phyloP scores from a whole-genome alignment of 1,140 invertebrate species.

The Saccostrea glomerata region DNA sequence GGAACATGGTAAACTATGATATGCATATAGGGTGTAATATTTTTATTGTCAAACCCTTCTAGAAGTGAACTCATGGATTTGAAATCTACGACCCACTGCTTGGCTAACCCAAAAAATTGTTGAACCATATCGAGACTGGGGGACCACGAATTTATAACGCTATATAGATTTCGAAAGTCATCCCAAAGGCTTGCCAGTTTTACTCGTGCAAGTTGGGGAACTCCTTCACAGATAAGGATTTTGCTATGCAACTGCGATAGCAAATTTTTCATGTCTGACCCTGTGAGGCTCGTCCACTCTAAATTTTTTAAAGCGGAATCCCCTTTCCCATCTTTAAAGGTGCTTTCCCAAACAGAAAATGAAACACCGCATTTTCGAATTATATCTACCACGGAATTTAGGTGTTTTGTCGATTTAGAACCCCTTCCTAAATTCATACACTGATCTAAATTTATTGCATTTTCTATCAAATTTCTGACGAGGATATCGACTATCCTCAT shows the following conservation, averaged over 20 bases:
- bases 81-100: not conserved
- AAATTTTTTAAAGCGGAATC: constrained; percentile 38
- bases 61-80: not conserved
- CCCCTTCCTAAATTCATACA: not conserved
- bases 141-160: not conserved
- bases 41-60: constrained; percentile 40
- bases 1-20: constrained; percentile 46
- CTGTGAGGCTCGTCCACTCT: constrained; percentile 41
- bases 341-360: constrained; percentile 45
- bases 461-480: constrained; percentile 48
- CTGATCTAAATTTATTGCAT: constrained; percentile 38
- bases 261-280: constrained; percentile 40
- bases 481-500: constrained; percentile 43
- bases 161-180: too few relatives aligned
- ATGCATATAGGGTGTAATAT: constrained; percentile 44
- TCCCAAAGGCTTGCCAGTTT: too few relatives aligned
- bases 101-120: not conserved
- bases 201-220: not conserved
- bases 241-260: constrained; percentile 8
- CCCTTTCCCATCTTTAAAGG: constrained; percentile 40
- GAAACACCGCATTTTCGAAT: constrained; percentile 35
- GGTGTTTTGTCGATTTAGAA: not conserved
- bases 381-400: not conserved
- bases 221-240: not conserved
- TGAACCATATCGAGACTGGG: not conserved